Base-by-base conservation (phyloP, 2,797 vertebrate genomes). In the Crossoptilon crossoptilon region DNA sequence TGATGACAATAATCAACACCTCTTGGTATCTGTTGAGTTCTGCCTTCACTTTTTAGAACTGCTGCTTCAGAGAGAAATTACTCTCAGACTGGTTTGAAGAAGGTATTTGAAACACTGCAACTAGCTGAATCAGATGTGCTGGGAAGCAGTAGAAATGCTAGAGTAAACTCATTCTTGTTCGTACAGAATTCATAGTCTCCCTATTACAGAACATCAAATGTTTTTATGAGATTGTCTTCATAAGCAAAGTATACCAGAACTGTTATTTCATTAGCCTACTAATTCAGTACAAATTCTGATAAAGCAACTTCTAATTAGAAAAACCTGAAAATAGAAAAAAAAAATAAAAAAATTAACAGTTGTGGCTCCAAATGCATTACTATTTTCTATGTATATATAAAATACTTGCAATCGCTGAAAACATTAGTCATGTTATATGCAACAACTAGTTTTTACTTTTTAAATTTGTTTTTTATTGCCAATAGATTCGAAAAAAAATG, bases 401-500 rank as follows among this genome's bases (percentile, higher is more conserved):
- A 79, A 49, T 51, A 29, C 12, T 23, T 37, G 16, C 14, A 59
- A 60, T 60, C 14, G n/a, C 37, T n/a, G 44, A 49, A 43, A 70
- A 70, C 4, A 37, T 48, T 37, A 37, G 19, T 68, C 29, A 33
- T 33, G 11, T 33, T 81, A 22, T 27, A 19, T 41, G 7, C 22
- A 79, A 39, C 21, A 70, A 21, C 14, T 75, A 67, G 26, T 33
- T 24, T 1, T 59, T 46, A 27, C 21, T 21, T 12, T 43, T 22
- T 35, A 11, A 37, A 41, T 48, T 90, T 10, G 48, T 87, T 75
- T 3, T 48, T 70, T n/a, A 31, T 92, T 95, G 67, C 24, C 15
- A 80, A 73, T 94, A 99, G 99, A 99, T 99, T 97, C 98, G 99
- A 90, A 99, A 95, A 96, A 98, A 98, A 97, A 99, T 99, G 99